A percentile compares a stretch with the other conserved stretches of the same genome.
Evolutionary conservation across 1,140 invertebrate species (phyloP).

Genomic region (Platyura marginata): DNA sequence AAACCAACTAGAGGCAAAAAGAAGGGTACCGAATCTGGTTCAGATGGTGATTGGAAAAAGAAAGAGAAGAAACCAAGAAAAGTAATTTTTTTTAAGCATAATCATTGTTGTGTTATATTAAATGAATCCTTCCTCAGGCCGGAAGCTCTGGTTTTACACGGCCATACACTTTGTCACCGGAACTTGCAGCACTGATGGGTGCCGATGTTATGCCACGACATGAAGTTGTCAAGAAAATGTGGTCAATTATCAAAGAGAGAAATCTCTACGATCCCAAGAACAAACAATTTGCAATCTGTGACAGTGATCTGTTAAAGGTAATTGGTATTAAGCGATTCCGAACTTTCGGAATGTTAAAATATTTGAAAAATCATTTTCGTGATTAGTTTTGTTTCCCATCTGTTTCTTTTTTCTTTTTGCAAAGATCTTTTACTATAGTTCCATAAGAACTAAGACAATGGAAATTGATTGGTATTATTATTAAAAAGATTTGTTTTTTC

Average conservation of each 20-base stretch:
- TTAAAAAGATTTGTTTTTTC: no score
- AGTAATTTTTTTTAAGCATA: background rate
- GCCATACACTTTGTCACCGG: conserved; percentile 64
- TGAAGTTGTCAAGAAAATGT: conserved; percentile 84
- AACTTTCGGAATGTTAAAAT: conserved; percentile 91
- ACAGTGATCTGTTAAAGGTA: conserved; percentile 74
- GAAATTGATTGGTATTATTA: no score
- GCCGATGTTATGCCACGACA: conserved; percentile 70
- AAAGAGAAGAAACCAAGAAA: background rate
- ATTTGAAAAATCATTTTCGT: conserved; percentile 82
- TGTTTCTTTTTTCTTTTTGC: no score
- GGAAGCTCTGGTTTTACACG: conserved; percentile 58
- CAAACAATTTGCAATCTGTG: conserved; percentile 85
- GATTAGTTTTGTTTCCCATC: no score
- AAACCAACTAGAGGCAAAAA: conserved; percentile 28
- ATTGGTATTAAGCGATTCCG: conserved; percentile 79
- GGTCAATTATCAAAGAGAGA: conserved; percentile 82
- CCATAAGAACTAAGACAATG: no score
- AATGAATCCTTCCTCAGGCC: background rate
- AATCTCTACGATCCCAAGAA: conserved; percentile 86
- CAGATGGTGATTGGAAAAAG: conserved; percentile 60
- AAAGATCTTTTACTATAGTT: no score
- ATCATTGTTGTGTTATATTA: background rate
- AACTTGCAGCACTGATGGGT: conserved; percentile 69
- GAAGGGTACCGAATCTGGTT: conserved; percentile 50